phyloP scores from a whole-genome alignment of 1,140 invertebrate species.

The Dendrolimus kikuchii region DNA sequence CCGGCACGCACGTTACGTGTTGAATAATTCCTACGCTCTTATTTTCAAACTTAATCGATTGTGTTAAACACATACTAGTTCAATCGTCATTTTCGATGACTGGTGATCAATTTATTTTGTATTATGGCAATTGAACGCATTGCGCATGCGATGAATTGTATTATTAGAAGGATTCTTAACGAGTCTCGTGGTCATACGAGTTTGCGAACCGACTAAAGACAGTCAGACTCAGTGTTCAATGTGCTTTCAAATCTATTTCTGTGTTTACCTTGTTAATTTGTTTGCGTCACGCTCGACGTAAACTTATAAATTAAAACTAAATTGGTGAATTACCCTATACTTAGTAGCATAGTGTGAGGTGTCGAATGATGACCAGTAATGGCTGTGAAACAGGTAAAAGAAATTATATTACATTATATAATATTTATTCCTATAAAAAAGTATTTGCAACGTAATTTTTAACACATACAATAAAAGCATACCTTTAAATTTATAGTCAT shows the following conservation, averaged over 20 bases:
- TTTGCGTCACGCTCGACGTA: neutral
- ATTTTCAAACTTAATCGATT: slow-evolving; percentile 50
- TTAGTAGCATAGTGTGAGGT: no score
- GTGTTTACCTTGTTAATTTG: neutral
- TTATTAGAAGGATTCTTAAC: slow-evolving; percentile 46
- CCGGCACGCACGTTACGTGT: slow-evolving; percentile 27
- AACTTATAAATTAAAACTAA: no score
- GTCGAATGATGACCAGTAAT: no score
- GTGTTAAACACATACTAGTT: slow-evolving; percentile 24
- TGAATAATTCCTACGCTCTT: slow-evolving; percentile 41
- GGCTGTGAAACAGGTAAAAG: no score
- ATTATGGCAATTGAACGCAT: slow-evolving; percentile 51
- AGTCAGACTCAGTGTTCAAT: neutral
- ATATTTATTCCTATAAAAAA: no score
- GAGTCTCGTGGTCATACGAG: slow-evolving; percentile 26
- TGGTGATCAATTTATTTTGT: slow-evolving; percentile 58
- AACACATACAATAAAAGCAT: no score
- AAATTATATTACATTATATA: no score
- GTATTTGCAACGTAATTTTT: no score
- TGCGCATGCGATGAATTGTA: slow-evolving; percentile 55
- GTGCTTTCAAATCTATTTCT: slow-evolving; percentile 4
- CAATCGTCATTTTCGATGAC: slow-evolving; percentile 23
- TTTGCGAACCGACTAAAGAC: slow-evolving; percentile 4
- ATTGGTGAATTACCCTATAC: no score
- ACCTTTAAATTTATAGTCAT: no score